These are phyloP conservation scores for Phyllostomus discolor DNA, from an alignment of 2,113 vertebrate species.

Conservation along the genomic window DNA sequence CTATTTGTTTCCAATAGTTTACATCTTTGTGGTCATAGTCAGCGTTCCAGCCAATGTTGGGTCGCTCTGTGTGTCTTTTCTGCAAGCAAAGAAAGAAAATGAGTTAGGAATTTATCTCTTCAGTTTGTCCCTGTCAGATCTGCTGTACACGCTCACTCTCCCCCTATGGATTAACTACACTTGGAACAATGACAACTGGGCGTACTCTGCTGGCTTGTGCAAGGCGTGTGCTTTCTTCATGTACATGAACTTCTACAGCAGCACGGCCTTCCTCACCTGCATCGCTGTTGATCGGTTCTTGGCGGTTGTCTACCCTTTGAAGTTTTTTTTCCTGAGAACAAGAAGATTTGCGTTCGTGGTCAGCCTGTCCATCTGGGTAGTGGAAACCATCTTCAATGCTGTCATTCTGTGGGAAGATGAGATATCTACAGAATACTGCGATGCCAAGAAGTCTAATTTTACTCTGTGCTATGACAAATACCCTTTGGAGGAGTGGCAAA, in stretches of 20 bases:
- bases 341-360: conserved; percentile 77
- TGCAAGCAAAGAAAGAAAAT: conserved; percentile 86
- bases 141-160: conserved; percentile 83
- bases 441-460: conserved; percentile 26
- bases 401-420: conserved; percentile 78
- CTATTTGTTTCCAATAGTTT: conserved; percentile 84
- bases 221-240: conserved; percentile 79
- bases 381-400: conserved; percentile 82
- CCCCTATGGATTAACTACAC: conserved; percentile 88
- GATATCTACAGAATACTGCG: conserved; percentile 67
- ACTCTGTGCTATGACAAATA: conserved; percentile 85
- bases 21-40: conserved; percentile 81
- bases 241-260: conserved; percentile 90
- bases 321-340: conserved; percentile 81
- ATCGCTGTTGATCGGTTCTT: conserved; percentile 89
- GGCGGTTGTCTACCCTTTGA: conserved; percentile 88
- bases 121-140: conserved; percentile 88
- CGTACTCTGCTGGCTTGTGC: conserved; percentile 74
- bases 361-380: conserved; percentile 82
- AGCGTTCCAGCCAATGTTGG: conserved; percentile 86
- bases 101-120: conserved; percentile 90
- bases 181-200: conserved; percentile 83
- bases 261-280: conserved; percentile 87
- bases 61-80: conserved; percentile 84
- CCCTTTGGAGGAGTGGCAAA: conserved; percentile 78